Base-by-base conservation (phyloP, 2,113 vertebrate species). In the Bungarus multicinctus region DNA sequence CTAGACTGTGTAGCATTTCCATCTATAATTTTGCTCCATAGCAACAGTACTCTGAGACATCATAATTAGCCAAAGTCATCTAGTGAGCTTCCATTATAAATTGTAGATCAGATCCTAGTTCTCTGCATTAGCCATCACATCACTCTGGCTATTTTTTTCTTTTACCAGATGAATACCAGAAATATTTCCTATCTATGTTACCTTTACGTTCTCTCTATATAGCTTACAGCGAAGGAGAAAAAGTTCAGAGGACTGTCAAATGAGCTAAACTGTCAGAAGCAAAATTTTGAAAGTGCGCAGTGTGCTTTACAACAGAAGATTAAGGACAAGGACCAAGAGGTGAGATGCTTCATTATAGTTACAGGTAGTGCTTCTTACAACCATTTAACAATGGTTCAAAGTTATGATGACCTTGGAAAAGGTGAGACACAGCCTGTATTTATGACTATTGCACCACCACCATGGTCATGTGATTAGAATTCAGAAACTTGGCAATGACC, bases 321-420 rank as follows among this genome's bases (percentile, higher is more conserved):
- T 88, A 99, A 99, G 93, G 98, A 98, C 91, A 98, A 98, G 91
- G 98, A 99, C 93, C 98, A 99, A 89, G 98, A 99, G 98, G 99
- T 99, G 91, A 95, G 87, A 43, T 10, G 54, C 87, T 93, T 2
- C 2, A 64, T 54, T 25, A 22, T 88, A 87, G 9, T 69, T 69
- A 69, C 30, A 69, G 12, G 5, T 69, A 18, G 30, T 14, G 30
- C 60, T 69, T 69, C 60, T 69, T n/a, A n/a, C 60, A 69, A 69
- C 30, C 14, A 18, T 69, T 34, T 34, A 69, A 69, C 0, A 1
- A 69, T 69, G 64, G 64, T 69, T 69, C 30, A 34, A 34, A 69
- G n/a, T 69, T 69, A 69, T 34, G 30, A 69, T 27, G 12, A 69
- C 64, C 30, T 69, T 34, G 5, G 64, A 34, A 69, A 69, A 69